A percentile compares a stretch with the other conserved stretches of the same genome.
These are phyloP conservation scores for Ceramica pisi DNA, from an alignment of 2,888 invertebrate genomes.

Conservation along the genomic window DNA sequence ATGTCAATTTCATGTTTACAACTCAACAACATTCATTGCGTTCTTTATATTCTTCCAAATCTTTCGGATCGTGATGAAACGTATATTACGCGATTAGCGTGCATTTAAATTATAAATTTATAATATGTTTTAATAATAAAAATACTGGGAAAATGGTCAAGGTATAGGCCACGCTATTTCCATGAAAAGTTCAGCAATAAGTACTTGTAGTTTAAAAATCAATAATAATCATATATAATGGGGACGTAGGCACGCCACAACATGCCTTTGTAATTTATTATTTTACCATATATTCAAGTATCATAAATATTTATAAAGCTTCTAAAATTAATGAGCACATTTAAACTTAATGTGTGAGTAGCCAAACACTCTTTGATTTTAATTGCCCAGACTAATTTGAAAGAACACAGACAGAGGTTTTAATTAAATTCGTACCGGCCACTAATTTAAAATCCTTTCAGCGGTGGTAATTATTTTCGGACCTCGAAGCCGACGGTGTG, in stretches of 20 bases:
- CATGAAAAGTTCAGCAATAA: constrained; percentile 20
- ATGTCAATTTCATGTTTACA: neutral
- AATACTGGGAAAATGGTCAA: neutral
- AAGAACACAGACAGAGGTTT: constrained; percentile 38
- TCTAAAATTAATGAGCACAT: neutral
- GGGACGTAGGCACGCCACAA: neutral
- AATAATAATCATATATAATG: constrained; percentile 28
- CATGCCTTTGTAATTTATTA: neutral
- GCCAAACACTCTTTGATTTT: constrained; percentile 28
- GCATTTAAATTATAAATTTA: too few species aligned
- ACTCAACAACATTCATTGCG: neutral
- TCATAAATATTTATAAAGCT: neutral
- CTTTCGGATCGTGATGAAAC: too few species aligned
- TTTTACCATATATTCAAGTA: neutral
- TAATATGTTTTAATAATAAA: neutral
- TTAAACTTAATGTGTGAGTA: constrained; percentile 4
- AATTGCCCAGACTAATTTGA: constrained; percentile 31
- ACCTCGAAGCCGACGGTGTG: constrained; percentile 20
- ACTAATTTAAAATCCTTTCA: constrained; percentile 46
- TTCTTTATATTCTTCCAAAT: neutral
- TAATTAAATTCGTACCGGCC: constrained; percentile 52
- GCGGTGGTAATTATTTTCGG: constrained; percentile 30
- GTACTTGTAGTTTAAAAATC: constrained; percentile 33
- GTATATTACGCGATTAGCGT: too few species aligned
- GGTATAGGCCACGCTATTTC: constrained; percentile 15